These are phyloP conservation scores for Dryas iulia DNA, from an alignment of 1,140 invertebrate genomes.

Conservation along the genomic window DNA sequence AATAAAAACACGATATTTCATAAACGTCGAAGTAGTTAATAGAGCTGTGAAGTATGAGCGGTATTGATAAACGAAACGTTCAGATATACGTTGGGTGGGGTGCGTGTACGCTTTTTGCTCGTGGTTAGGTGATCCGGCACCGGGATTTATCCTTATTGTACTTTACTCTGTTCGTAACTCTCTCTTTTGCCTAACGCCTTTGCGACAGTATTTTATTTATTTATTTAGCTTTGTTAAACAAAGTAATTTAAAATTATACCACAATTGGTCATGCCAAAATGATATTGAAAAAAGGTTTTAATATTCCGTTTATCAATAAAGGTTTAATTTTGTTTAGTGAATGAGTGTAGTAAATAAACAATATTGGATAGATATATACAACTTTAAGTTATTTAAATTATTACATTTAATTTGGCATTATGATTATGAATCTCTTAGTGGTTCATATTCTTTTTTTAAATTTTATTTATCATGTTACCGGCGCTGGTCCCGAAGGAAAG, in stretches of 20 bases:
- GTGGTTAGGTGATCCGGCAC: conserved; percentile 49
- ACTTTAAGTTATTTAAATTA: conserved; percentile 33
- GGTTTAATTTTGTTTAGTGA: conserved; percentile 56
- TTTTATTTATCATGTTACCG: conserved; percentile 53
- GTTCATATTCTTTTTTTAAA: conserved; percentile 59
- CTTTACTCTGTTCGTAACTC: conserved; percentile 69
- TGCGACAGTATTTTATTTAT: conserved; percentile 43
- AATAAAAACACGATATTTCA: background rate
- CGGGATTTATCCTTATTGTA: conserved; percentile 66
- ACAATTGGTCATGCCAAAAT: conserved; percentile 53
- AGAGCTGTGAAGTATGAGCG: background rate
- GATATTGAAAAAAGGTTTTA: conserved; percentile 45
- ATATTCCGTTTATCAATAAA: conserved; percentile 35
- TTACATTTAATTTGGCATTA: conserved; percentile 52
- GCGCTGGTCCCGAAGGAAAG: conserved; percentile 55
- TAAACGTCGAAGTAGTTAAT: background rate
- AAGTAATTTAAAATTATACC: conserved; percentile 36
- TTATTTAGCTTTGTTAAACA: conserved; percentile 38
- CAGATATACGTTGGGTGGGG: conserved; percentile 61
- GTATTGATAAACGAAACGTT: conserved; percentile 32
- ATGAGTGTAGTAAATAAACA: conserved; percentile 57
- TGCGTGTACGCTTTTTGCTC: conserved; percentile 68
- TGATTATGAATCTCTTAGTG: conserved; percentile 65
- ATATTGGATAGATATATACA: conserved; percentile 4
- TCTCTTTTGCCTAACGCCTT: conserved; percentile 57